Conservation (phyloP, 2,113 vertebrate genomes). For the Morphnarchus princeps region DNA sequence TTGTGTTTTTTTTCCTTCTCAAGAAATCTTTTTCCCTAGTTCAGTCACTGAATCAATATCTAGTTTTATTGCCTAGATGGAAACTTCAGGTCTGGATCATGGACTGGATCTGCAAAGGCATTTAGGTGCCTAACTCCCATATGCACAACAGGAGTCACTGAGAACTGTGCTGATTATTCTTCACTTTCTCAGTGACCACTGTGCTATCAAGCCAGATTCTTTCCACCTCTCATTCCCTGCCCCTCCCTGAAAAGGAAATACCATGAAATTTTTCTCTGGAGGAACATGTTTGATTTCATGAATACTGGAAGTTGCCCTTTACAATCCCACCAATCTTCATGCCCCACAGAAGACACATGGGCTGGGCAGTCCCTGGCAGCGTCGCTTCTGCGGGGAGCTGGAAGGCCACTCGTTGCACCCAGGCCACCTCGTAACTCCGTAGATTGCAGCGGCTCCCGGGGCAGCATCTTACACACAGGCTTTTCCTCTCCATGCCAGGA, state of each 20-base stretch:
- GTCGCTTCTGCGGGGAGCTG: accelerated
- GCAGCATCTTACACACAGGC: neutral
- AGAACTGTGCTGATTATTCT: neutral
- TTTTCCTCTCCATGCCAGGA: neutral
- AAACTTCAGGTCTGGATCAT: neutral
- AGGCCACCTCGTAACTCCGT: neutral
- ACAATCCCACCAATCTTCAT: neutral
- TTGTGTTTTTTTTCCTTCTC: neutral
- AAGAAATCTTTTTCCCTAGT: neutral
- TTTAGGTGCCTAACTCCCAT: neutral
- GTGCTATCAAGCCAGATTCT: neutral
- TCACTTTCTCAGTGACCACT: neutral
- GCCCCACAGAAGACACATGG: neutral
- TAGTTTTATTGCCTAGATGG: neutral
- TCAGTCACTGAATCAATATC: neutral
- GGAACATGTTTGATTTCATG: neutral
- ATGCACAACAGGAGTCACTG: neutral
- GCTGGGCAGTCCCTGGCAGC: neutral
- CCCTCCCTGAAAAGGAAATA: neutral
- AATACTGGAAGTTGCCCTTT: neutral
- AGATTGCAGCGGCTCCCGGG: neutral
- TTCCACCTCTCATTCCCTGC: neutral
- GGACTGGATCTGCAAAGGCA: neutral
- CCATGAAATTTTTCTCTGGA: neutral
- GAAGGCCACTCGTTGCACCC: neutral